These are phyloP conservation scores for Ennomos quercinarius DNA, from an alignment of 2,888 invertebrate genomes.

Conservation along the genomic window DNA sequence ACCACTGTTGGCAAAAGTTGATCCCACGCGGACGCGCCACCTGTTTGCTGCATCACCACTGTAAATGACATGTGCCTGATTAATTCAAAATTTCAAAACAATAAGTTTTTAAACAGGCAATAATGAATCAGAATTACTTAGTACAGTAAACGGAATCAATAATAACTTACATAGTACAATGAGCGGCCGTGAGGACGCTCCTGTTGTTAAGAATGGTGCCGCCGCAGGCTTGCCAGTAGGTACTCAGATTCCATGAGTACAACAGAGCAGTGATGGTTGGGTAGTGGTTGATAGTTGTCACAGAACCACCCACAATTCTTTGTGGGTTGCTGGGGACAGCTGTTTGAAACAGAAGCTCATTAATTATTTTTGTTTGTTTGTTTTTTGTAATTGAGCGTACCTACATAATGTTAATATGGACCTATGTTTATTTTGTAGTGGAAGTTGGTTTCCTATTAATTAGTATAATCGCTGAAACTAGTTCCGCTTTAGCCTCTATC, in stretches of 20 bases:
- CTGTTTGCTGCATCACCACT: constrained; percentile 42
- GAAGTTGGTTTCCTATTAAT: too few species aligned
- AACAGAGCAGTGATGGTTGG: constrained; percentile 51
- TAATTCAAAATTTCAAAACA: not conserved
- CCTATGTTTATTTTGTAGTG: too few species aligned
- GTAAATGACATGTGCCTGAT: constrained; percentile 8
- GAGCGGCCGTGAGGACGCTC: constrained; percentile 55
- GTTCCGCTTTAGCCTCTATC: too few species aligned
- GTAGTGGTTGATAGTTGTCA: constrained; percentile 49
- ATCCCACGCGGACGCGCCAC: constrained; percentile 53
- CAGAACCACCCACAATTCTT: constrained; percentile 58
- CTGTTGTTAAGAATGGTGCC: constrained; percentile 55
- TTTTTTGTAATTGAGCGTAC: too few species aligned
- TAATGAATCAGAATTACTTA: constrained; percentile 41
- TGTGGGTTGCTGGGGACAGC: constrained; percentile 39
- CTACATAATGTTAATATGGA: too few species aligned
- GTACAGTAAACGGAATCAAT: constrained; percentile 52
- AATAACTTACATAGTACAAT: constrained; percentile 50
- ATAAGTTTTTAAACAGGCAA: not conserved
- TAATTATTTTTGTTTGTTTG: too few species aligned
- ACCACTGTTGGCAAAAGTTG: constrained; percentile 52
- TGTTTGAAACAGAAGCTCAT: not conserved
- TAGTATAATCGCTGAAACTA: too few species aligned
- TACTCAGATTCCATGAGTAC: constrained; percentile 36
- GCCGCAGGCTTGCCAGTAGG: constrained; percentile 52